Conservation (phyloP, 2,113 vertebrate species). For the Eonycteris spelaea region DNA sequence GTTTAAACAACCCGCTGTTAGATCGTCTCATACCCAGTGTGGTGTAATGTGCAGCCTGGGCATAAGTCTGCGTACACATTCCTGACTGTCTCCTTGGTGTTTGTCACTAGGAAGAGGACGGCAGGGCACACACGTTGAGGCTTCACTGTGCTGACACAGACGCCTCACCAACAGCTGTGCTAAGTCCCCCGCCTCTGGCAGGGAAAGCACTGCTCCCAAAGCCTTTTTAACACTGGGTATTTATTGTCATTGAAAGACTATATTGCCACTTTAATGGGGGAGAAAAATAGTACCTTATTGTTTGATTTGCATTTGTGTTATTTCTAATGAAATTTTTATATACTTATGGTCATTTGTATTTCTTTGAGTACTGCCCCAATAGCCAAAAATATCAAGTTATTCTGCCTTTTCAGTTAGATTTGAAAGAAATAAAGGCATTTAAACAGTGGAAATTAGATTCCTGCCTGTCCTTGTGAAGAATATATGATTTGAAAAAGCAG, state of each 20-base stretch:
- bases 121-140: too few relatives aligned
- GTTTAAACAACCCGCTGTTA: background rate
- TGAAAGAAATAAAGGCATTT: conserved; percentile 42
- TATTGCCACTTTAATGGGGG: background rate
- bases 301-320: conserved; percentile 37
- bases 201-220: background rate
- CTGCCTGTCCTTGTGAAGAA: background rate
- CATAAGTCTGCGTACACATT: background rate
- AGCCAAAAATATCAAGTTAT: conserved; percentile 20
- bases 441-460: background rate
- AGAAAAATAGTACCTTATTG: background rate
- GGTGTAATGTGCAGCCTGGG: background rate
- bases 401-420: conserved; percentile 4
- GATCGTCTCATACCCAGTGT: background rate
- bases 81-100: background rate
- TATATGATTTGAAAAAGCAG: background rate
- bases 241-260: background rate
- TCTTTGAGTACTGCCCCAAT: background rate
- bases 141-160: too few relatives aligned
- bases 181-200: too few relatives aligned
- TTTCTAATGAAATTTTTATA: conserved; percentile 25
- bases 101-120: too few relatives aligned
- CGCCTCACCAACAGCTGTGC: accelerated
- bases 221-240: background rate
- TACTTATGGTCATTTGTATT: background rate